Conservation (phyloP, 2,888 invertebrate species). For the Gortyna flavago region DNA sequence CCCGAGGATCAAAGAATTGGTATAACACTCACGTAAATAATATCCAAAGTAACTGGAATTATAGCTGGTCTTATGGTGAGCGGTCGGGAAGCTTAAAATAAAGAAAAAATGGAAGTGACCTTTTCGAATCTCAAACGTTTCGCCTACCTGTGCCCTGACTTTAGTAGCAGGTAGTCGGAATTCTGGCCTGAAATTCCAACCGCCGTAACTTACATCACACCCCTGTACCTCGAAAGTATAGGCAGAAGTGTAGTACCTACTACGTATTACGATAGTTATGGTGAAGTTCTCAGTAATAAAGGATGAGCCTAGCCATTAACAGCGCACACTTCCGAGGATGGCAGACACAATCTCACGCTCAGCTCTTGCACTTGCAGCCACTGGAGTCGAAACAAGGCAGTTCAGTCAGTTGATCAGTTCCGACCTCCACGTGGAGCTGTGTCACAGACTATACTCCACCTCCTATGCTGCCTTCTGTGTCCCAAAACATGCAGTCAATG, state of each 20-base stretch:
- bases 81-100: constrained; percentile 17
- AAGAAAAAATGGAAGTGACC: constrained; percentile 35
- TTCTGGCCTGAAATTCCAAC: constrained; percentile 1
- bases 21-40: constrained; percentile 23
- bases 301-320: not conserved
- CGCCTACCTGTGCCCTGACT: not conserved
- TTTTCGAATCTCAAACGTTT: constrained; percentile 24
- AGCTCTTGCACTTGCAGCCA: not conserved
- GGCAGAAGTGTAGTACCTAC: not conserved
- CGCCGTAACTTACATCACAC: not conserved
- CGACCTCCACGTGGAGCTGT: not conserved
- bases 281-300: not conserved
- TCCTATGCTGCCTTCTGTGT: not conserved
- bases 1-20: constrained; percentile 9
- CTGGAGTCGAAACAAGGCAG: not conserved
- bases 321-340: not conserved
- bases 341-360: not conserved
- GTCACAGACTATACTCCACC: not conserved
- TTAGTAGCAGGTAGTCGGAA: constrained; percentile 19
- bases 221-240: too few species aligned
- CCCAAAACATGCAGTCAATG: not conserved
- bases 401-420: not conserved
- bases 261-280: not conserved
- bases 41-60: constrained; percentile 8
- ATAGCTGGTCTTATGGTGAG: constrained; percentile 4